Percentiles rank a stretch among this genome's conserved stretches.
phyloP scores from a whole-genome alignment of 2,113 vertebrate species.

The Strix uralensis region DNA sequence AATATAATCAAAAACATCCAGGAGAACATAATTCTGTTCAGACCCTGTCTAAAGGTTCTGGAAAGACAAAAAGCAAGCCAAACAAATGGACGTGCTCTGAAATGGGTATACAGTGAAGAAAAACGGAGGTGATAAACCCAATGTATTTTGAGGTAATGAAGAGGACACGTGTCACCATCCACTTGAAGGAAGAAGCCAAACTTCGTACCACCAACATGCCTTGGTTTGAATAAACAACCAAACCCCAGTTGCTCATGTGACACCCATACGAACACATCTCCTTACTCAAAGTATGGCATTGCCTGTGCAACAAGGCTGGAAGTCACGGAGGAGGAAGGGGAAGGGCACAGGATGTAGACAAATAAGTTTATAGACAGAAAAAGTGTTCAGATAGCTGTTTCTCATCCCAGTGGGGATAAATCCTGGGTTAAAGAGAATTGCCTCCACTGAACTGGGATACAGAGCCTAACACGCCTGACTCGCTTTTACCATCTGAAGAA shows the following conservation, averaged over 20 bases:
- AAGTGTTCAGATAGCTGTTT: not conserved
- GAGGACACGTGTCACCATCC: accelerated
- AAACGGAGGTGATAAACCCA: not conserved
- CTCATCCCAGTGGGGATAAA: not conserved
- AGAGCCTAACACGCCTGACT: not conserved
- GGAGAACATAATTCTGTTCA: not conserved
- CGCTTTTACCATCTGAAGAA: not conserved
- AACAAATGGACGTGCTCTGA: not conserved
- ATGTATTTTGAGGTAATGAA: not conserved
- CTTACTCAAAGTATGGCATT: not conserved
- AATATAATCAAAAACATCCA: not conserved
- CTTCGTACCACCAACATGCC: not conserved
- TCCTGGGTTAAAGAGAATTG: not conserved
- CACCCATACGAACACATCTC: not conserved
- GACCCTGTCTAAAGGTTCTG: not conserved
- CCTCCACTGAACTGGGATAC: not conserved
- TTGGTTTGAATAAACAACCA: not conserved
- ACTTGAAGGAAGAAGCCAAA: not conserved
- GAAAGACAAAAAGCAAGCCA: not conserved
- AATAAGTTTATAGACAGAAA: not conserved
- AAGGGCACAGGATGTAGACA: not conserved
- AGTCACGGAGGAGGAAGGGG: accelerated
- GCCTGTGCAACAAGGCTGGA: not conserved
- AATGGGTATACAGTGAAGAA: not conserved
- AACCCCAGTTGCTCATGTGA: not conserved